phyloP scores from a whole-genome alignment of 1,140 invertebrate genomes.

The Zaprionus africanus region DNA sequence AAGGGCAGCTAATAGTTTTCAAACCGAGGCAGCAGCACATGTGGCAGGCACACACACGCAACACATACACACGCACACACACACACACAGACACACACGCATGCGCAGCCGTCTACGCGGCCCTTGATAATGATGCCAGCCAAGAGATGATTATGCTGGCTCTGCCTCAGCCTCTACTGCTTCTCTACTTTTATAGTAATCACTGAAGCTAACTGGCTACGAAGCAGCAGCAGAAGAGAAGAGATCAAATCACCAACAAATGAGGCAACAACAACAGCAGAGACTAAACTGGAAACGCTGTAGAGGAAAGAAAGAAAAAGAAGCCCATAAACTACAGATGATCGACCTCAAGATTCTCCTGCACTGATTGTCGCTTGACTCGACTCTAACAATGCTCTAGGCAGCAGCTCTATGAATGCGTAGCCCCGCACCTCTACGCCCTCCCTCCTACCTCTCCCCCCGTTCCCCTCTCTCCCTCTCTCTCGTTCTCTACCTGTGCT shows the following conservation, averaged over 20 bases:
- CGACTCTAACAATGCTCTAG: constrained; percentile 51
- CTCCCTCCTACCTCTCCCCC: neutral
- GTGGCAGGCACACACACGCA: constrained; percentile 54
- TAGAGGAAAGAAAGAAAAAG: constrained; percentile 26
- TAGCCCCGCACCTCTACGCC: neutral
- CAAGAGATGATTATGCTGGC: constrained; percentile 64
- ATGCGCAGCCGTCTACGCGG: constrained; percentile 14
- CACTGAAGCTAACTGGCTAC: constrained; percentile 56
- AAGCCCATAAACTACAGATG: constrained; percentile 81
- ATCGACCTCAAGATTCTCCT: constrained; percentile 79
- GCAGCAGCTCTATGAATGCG: constrained; percentile 23
- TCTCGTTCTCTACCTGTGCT: neutral
- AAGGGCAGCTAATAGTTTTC: constrained; percentile 77
- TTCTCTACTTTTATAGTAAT: constrained; percentile 70
- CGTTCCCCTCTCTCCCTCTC: neutral
- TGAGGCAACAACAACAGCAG: constrained; percentile 37
- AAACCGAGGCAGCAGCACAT: constrained; percentile 66
- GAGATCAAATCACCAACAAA: constrained; percentile 79
- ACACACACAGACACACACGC: constrained; percentile 29
- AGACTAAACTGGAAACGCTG: constrained; percentile 24
- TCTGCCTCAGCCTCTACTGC: constrained; percentile 23
- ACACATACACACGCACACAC: constrained; percentile 10
- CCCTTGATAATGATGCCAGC: constrained; percentile 62
- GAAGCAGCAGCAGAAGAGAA: constrained; percentile 30
- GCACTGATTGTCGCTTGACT: constrained; percentile 59